Evolutionary conservation across 1,140 invertebrate genomes (phyloP).

Genomic region (Drosophila bifasciata): DNA sequence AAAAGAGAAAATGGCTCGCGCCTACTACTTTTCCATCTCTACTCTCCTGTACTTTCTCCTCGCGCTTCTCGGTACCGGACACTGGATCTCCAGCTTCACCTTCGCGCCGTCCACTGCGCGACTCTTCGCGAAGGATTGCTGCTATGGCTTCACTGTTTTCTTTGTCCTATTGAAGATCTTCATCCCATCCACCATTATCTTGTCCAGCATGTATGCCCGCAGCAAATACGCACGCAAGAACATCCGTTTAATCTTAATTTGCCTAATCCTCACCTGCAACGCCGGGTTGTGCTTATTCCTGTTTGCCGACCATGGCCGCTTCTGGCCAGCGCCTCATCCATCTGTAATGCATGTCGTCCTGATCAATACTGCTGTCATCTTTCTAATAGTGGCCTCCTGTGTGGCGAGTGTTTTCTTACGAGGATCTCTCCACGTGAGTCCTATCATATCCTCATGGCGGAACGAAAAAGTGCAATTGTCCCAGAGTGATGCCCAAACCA

Average conservation of each 20-base stretch:
- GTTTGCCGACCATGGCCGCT: conserved; percentile 91
- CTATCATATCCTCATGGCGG: background rate
- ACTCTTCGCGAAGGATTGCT: conserved; percentile 95
- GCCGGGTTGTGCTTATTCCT: conserved; percentile 92
- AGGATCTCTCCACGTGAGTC: background rate
- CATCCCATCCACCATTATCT: conserved; percentile 92
- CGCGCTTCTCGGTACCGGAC: conserved; percentile 98
- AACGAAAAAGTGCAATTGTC: too few species aligned
- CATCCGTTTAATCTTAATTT: conserved; percentile 85
- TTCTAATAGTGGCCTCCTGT: conserved; percentile 46
- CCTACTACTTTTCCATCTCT: conserved; percentile 60
- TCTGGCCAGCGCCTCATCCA: conserved; percentile 96
- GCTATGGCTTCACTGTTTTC: conserved; percentile 93
- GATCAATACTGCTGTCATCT: conserved; percentile 84
- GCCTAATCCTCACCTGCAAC: conserved; percentile 92
- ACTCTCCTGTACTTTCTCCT: conserved; percentile 92
- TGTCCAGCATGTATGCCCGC: conserved; percentile 51
- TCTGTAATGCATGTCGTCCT: conserved; percentile 87
- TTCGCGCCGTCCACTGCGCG: conserved; percentile 96
- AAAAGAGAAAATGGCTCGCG: too few species aligned
- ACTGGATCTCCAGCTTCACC: conserved; percentile 95
- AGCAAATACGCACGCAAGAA: conserved; percentile 40
- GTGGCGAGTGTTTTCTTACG: conserved; percentile 7
- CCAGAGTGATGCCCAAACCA: too few species aligned
- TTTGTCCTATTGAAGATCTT: conserved; percentile 94